These are phyloP conservation scores for Muricea muricata DNA, from an alignment of 92 coral and sea anemone genomes.

Conservation along the genomic window DNA sequence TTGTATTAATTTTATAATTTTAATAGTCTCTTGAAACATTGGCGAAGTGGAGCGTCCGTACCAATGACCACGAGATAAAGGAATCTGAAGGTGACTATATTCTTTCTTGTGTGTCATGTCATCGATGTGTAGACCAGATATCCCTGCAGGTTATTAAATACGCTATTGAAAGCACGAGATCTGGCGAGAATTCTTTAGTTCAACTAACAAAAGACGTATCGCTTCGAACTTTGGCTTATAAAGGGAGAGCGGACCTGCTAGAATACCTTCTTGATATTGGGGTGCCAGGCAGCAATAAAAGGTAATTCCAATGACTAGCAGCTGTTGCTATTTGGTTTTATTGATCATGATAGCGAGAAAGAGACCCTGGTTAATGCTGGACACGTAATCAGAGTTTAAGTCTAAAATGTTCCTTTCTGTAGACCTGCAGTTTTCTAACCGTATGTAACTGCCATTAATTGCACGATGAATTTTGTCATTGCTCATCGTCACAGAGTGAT, in stretches of 20 bases:
- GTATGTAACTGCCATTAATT: no score
- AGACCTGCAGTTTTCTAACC: no score
- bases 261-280: neutral
- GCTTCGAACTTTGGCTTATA: neutral
- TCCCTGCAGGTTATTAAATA: neutral
- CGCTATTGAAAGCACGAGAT: neutral
- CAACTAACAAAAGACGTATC: neutral
- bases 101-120: neutral
- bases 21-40: neutral
- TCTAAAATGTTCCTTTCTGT: no score
- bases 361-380: no score
- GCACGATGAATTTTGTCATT: no score
- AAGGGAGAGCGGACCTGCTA: neutral
- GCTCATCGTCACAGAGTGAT: no score
- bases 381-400: no score
- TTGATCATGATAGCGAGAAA: no score
- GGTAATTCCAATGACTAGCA: no score
- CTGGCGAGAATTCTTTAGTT: neutral
- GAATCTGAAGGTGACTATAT: neutral
- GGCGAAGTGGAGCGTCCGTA: neutral
- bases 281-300: neutral
- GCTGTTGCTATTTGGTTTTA: no score
- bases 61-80: neutral
- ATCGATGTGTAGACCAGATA: neutral
- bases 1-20: neutral